Conservation (phyloP, 1,140 invertebrate species). For the Heliconius nattereri region DNA sequence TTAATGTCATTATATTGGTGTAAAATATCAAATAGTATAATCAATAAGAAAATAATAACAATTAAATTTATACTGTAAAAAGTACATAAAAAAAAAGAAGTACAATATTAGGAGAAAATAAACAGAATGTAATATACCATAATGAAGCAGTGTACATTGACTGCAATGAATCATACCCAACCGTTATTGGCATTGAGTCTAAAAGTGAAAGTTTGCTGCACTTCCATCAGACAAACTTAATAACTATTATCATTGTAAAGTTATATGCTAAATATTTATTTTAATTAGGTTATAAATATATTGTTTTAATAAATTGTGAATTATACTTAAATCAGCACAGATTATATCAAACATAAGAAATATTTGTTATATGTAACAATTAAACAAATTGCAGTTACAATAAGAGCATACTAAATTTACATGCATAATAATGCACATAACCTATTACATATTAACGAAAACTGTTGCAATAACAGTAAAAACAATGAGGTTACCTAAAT, state of each 20-base stretch:
- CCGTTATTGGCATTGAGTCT: constrained; percentile 69
- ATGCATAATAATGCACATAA: background rate
- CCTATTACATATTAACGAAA: background rate
- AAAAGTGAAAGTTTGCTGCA: constrained; percentile 51
- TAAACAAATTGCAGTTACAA: background rate
- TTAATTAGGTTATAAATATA: background rate
- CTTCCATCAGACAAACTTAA: constrained; percentile 33
- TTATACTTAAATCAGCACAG: no score
- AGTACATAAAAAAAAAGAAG: no score
- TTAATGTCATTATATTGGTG: no score
- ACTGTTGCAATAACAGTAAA: background rate
- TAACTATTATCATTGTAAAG: constrained; percentile 11
- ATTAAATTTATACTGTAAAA: no score
- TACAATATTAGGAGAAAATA: constrained; percentile 3
- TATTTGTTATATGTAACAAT: background rate
- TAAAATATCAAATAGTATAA: no score
- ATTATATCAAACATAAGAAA: background rate
- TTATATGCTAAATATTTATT: background rate
- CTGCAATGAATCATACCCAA: constrained; percentile 70
- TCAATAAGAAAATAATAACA: no score
- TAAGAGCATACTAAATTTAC: background rate
- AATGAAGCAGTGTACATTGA: constrained; percentile 40
- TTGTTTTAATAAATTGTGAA: background rate
- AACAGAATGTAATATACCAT: constrained; percentile 29
- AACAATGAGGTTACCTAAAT: constrained; percentile 24